phyloP scores from a whole-genome alignment of 2,888 invertebrate genomes.

The Leucozona laternaria region DNA sequence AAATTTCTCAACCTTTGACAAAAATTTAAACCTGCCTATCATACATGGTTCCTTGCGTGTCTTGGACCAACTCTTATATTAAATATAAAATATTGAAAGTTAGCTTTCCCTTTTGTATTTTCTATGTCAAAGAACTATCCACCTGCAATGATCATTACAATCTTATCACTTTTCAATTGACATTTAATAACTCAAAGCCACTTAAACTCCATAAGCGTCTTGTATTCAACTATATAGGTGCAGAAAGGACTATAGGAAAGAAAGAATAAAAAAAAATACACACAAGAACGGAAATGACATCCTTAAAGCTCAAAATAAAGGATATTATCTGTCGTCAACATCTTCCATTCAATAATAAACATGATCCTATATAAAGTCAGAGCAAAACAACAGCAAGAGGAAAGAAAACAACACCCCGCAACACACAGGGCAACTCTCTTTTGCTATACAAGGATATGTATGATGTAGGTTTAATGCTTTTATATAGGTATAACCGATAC shows the following conservation, averaged over 20 bases:
- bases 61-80: no score
- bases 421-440: conserved; percentile 32
- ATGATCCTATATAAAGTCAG: conserved; percentile 56
- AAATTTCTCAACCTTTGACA: no score
- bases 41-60: no score
- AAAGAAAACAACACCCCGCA: conserved; percentile 28
- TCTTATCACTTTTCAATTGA: conserved; percentile 18
- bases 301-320: conserved; percentile 73
- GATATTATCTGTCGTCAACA: conserved; percentile 76
- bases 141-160: conserved; percentile 1
- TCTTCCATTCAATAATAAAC: conserved; percentile 72
- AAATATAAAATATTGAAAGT: no score
- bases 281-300: conserved; percentile 60
- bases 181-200: conserved; percentile 34
- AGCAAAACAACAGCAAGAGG: neutral
- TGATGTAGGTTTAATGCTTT: conserved; percentile 23
- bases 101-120: neutral
- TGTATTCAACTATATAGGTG: no score
- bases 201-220: conserved; percentile 13
- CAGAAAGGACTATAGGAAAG: conserved; percentile 5
- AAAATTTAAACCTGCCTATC: no score
- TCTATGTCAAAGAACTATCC: neutral
- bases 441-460: conserved; percentile 30
- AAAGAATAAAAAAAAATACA: neutral
- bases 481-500: conserved; percentile 61